A percentile compares a stretch with the other conserved stretches of the same genome.
These are phyloP conservation scores for Hecatera dysodea DNA, from an alignment of 2,888 invertebrate genomes.

Conservation along the genomic window DNA sequence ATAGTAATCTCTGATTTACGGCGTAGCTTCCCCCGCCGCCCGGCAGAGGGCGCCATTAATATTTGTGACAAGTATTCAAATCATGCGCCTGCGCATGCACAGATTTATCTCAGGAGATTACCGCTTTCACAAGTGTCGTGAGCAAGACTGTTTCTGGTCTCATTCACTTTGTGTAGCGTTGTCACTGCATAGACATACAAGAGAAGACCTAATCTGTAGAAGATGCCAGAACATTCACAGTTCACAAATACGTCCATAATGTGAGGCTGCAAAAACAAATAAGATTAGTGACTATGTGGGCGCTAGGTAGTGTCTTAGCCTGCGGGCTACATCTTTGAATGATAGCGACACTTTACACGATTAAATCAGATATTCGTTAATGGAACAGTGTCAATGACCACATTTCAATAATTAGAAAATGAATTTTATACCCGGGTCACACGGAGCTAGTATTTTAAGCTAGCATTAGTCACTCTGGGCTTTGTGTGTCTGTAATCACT, in stretches of 20 bases:
- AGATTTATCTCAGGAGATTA: conserved; percentile 70
- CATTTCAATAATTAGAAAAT: conserved; percentile 2
- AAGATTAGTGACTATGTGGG: background rate
- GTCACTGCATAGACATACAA: background rate
- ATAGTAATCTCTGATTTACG: conserved; percentile 67
- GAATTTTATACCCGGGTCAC: background rate
- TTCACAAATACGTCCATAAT: background rate
- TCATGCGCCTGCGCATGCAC: conserved; percentile 62
- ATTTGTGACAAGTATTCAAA: conserved; percentile 67
- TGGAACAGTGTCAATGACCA: conserved; percentile 7
- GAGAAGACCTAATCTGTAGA: conserved; percentile 20
- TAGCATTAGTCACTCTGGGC: background rate
- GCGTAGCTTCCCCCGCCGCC: conserved; percentile 27
- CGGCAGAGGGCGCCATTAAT: conserved; percentile 61
- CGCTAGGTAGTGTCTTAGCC: background rate
- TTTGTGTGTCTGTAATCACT: too few species aligned
- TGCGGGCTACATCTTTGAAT: background rate
- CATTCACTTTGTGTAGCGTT: conserved; percentile 50
- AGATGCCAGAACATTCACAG: background rate
- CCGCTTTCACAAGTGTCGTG: conserved; percentile 71
- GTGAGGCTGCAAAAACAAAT: background rate
- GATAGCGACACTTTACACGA: conserved; percentile 10
- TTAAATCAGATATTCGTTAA: conserved; percentile 4
- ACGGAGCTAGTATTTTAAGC: background rate
- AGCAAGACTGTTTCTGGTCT: conserved; percentile 57